Conservation (phyloP, 2,888 invertebrate genomes). For the Oscheius onirici region DNA sequence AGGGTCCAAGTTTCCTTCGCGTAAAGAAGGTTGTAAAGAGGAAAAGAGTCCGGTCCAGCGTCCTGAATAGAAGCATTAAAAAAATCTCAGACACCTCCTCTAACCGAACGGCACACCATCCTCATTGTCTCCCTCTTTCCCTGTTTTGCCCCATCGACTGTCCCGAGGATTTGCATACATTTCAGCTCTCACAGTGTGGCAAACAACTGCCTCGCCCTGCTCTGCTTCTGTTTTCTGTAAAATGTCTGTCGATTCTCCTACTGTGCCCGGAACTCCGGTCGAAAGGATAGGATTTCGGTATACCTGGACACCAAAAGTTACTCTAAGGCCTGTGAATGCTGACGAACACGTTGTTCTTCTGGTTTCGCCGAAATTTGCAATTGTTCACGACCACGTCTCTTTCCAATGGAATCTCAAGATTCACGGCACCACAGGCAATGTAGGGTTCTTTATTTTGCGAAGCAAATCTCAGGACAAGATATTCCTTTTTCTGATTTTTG, state of each 20-base stretch:
- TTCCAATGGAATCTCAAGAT: constrained; percentile 69
- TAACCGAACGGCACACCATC: background rate
- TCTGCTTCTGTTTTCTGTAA: constrained; percentile 6
- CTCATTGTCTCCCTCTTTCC: constrained; percentile 14
- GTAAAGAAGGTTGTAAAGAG: no score
- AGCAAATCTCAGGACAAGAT: no score
- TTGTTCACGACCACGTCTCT: constrained; percentile 67
- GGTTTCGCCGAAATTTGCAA: constrained; percentile 69
- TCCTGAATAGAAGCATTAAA: no score
- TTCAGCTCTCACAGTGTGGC: background rate
- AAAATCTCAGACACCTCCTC: no score
- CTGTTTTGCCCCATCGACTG: background rate
- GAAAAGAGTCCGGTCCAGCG: no score
- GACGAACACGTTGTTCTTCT: constrained; percentile 59
- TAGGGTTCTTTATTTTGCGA: background rate
- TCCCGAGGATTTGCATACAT: constrained; percentile 13
- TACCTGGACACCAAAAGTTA: constrained; percentile 35
- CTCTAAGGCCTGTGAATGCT: constrained; percentile 45
- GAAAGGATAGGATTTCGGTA: constrained; percentile 12
- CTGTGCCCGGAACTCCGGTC: background rate
- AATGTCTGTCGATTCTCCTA: constrained; percentile 14
- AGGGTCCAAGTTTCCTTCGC: no score
- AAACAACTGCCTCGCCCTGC: constrained; percentile 5
- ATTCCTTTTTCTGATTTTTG: no score
- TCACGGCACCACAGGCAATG: constrained; percentile 62